Conservation (phyloP, 2,888 invertebrate genomes). For the Eucera pruinosa region DNA sequence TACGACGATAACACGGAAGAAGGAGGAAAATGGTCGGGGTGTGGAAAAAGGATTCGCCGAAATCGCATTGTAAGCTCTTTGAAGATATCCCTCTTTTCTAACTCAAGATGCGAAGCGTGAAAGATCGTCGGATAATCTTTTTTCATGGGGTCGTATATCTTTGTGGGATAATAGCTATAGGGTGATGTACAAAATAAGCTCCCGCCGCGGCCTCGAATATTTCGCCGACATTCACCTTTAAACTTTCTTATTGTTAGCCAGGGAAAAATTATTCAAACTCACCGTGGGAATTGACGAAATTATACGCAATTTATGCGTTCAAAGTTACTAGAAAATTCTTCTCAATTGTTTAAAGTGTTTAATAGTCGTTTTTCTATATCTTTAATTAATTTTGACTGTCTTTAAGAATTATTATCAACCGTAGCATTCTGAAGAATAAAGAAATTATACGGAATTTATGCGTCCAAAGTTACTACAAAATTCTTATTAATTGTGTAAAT, state of each 20-base stretch:
- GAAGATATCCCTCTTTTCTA: slow-evolving; percentile 47
- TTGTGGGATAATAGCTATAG: slow-evolving; percentile 5
- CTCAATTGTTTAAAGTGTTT: too few species aligned
- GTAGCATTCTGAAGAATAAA: too few species aligned
- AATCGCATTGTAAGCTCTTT: slow-evolving; percentile 63
- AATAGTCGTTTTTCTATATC: too few species aligned
- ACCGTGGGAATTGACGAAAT: too few species aligned
- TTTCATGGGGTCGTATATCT: slow-evolving; percentile 37
- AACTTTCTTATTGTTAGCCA: background rate
- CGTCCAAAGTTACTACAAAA: too few species aligned
- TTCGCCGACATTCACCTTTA: background rate
- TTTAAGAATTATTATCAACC: too few species aligned
- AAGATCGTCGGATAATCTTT: slow-evolving; percentile 50
- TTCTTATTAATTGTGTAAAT: too few species aligned
- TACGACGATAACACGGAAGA: slow-evolving; percentile 45
- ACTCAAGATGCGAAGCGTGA: slow-evolving; percentile 30
- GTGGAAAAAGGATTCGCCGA: slow-evolving; percentile 47
- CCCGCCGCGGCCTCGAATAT: slow-evolving; percentile 4
- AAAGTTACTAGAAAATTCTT: too few species aligned
- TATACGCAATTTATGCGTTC: too few species aligned
- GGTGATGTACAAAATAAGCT: slow-evolving; percentile 5
- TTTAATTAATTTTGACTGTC: too few species aligned
- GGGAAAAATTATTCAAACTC: background rate
- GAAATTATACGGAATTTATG: too few species aligned
- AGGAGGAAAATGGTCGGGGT: slow-evolving; percentile 38